These are phyloP conservation scores for Caenorhabditis zanzibari DNA, from an alignment of 2,888 invertebrate genomes.

Conservation along the genomic window DNA sequence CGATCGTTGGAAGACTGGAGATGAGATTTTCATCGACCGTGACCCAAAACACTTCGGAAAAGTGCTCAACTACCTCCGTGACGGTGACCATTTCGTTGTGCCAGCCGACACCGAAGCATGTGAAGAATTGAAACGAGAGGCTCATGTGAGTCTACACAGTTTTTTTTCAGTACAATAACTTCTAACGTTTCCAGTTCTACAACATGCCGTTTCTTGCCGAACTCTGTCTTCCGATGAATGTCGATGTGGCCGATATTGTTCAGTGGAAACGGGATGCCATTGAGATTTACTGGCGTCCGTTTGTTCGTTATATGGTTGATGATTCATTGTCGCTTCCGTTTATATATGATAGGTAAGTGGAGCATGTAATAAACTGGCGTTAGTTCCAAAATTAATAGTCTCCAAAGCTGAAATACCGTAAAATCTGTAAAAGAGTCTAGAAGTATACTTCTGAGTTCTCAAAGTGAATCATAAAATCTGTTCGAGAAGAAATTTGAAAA, in stretches of 20 bases:
- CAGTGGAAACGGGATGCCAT: conserved; percentile 79
- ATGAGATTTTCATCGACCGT: conserved; percentile 79
- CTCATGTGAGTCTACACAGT: conserved; percentile 63
- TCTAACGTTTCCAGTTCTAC: conserved; percentile 70
- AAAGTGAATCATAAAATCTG: too few species aligned
- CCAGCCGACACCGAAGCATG: conserved; percentile 72
- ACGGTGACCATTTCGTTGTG: conserved; percentile 72
- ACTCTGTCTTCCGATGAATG: conserved; percentile 67
- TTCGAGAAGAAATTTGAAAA: too few species aligned
- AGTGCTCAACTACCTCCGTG: conserved; percentile 77
- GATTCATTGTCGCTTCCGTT: conserved; percentile 78
- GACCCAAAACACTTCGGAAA: conserved; percentile 77
- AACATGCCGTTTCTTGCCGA: conserved; percentile 74
- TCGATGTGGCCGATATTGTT: conserved; percentile 67
- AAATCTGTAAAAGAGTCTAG: too few species aligned
- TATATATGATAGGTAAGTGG: conserved; percentile 74
- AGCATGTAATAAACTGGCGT: too few species aligned
- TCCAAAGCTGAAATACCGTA: too few species aligned
- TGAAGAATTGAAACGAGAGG: conserved; percentile 77
- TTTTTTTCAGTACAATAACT: too few species aligned
- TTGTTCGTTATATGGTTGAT: conserved; percentile 79
- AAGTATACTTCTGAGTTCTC: too few species aligned
- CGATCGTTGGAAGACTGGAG: conserved; percentile 72
- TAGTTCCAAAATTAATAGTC: too few species aligned
- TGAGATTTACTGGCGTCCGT: conserved; percentile 77